A percentile compares a stretch with the other conserved stretches of the same genome.
These are phyloP conservation scores for Adrianichthys oophorus DNA, from an alignment of 2,797 vertebrate genomes.

Conservation along the genomic window DNA sequence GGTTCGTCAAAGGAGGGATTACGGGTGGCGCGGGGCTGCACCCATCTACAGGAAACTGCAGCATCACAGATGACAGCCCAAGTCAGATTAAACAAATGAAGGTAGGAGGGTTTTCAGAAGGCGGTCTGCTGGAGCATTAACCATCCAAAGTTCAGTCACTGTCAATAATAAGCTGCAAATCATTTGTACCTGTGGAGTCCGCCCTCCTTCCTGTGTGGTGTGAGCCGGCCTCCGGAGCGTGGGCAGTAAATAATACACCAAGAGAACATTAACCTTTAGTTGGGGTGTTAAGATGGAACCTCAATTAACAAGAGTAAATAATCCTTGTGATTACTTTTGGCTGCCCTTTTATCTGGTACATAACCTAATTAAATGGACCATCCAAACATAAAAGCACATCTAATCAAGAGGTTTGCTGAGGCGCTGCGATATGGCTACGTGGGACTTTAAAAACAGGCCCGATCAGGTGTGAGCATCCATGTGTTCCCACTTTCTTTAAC, in stretches of 20 bases:
- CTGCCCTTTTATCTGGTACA: slow-evolving; percentile 76
- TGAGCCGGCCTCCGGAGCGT: slow-evolving; percentile 38
- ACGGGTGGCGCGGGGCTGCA: slow-evolving; percentile 40
- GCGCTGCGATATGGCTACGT: slow-evolving; percentile 43
- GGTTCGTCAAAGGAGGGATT: slow-evolving; percentile 66
- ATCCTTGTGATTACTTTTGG: slow-evolving; percentile 82
- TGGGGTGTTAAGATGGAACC: slow-evolving; percentile 75
- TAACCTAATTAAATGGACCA: slow-evolving; percentile 81
- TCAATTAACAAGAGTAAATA: slow-evolving; percentile 85
- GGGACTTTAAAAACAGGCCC: slow-evolving; percentile 48
- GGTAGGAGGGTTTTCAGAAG: slow-evolving; percentile 34
- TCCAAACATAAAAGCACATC: slow-evolving; percentile 77
- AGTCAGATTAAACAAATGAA: slow-evolving; percentile 59
- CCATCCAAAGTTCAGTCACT: slow-evolving; percentile 53
- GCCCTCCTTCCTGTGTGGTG: slow-evolving; percentile 26
- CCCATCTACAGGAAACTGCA: slow-evolving; percentile 43
- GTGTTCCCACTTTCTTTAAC: background rate
- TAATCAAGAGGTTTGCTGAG: slow-evolving; percentile 77
- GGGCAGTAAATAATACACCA: slow-evolving; percentile 72
- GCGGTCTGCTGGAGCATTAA: slow-evolving; percentile 30
- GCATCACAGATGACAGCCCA: slow-evolving; percentile 51
- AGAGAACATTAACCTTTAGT: slow-evolving; percentile 82
- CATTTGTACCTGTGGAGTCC: slow-evolving; percentile 44
- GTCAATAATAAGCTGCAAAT: slow-evolving; percentile 49
- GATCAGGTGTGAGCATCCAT: slow-evolving; percentile 26